A percentile compares a stretch with the other conserved stretches of the same genome.
These are phyloP conservation scores for Oxygymnocypris stewartii DNA, from an alignment of 2,113 vertebrate genomes.

Conservation along the genomic window DNA sequence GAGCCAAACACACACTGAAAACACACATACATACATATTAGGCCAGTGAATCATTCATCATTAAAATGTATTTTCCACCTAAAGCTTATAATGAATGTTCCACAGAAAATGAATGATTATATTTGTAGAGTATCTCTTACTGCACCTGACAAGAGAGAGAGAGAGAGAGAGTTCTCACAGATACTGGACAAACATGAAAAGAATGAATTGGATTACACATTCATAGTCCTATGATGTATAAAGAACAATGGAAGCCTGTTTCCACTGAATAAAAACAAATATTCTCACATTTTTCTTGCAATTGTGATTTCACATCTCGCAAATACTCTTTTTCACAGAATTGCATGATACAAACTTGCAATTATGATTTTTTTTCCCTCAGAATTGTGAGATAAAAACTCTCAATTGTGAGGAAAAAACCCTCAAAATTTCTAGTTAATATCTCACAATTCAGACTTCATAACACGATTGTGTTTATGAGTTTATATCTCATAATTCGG, in stretches of 20 bases:
- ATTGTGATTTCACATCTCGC: too few species aligned
- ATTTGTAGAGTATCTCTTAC: neutral
- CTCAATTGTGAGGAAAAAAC: too few species aligned
- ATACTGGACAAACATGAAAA: neutral
- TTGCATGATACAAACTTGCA: too few species aligned
- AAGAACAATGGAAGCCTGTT: neutral
- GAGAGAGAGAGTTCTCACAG: neutral
- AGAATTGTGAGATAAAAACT: too few species aligned
- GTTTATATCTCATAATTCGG: too few species aligned
- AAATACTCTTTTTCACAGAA: too few species aligned
- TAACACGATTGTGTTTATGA: too few species aligned
- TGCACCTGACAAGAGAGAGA: neutral
- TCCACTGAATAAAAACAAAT: too few species aligned
- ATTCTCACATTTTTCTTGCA: too few species aligned
- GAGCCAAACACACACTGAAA: conserved; percentile 15
- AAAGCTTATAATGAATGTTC: neutral
- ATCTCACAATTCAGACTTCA: too few species aligned
- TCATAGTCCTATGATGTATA: neutral
- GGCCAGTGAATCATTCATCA: conserved; percentile 26
- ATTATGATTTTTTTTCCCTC: too few species aligned
- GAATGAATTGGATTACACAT: neutral
- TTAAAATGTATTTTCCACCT: neutral
- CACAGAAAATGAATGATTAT: neutral
- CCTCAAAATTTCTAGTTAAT: too few species aligned
- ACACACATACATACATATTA: conserved; percentile 22